Conservation (phyloP, 2,888 invertebrate species). For the Sabellastarte sp. region DNA sequence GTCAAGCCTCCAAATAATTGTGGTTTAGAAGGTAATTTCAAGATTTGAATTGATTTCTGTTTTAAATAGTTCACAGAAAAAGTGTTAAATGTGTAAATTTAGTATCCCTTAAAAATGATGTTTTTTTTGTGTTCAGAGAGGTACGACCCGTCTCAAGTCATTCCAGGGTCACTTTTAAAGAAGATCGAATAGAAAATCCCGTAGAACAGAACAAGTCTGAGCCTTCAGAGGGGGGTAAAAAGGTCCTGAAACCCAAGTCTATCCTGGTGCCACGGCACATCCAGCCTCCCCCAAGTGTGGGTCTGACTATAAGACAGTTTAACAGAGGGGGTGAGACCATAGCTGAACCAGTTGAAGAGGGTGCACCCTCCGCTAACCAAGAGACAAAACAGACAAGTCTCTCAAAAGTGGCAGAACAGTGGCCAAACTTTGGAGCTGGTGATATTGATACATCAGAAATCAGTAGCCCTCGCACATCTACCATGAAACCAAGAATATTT, state of each 20-base stretch:
- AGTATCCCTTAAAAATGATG: no score
- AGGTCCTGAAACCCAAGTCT: not conserved
- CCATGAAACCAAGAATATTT: not conserved
- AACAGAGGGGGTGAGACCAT: not conserved
- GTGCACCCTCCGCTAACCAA: not conserved
- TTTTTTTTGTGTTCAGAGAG: no score
- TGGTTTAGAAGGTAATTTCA: no score
- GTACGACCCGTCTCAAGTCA: not conserved
- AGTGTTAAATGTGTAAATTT: no score
- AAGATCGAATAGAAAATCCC: not conserved
- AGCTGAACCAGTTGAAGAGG: no score
- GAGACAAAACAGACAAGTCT: not conserved
- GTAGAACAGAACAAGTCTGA: not conserved
- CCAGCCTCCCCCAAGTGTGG: not conserved
- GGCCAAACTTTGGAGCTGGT: not conserved
- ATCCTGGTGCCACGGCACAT: not conserved
- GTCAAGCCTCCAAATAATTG: no score
- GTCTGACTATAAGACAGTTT: not conserved
- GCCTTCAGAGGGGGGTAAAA: not conserved
- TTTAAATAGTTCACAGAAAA: no score
- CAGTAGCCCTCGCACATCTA: not conserved
- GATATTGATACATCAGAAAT: not conserved
- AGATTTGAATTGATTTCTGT: no score
- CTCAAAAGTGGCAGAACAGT: not conserved
- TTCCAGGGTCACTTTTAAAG: not conserved